phyloP scores from a whole-genome alignment of 2,113 vertebrate species.

The Semicossyphus pulcher region DNA sequence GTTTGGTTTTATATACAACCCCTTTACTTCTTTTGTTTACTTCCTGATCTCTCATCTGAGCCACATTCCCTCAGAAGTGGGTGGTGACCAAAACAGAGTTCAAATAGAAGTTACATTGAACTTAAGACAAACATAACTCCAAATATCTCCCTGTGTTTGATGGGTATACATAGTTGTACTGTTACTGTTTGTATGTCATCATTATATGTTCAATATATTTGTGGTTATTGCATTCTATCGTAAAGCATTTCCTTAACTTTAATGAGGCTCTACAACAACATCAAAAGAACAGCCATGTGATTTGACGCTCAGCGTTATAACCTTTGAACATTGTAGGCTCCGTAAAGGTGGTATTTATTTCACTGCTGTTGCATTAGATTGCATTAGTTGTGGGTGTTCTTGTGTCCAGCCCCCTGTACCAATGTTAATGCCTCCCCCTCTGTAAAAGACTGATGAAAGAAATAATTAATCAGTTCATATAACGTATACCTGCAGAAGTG shows the following conservation, averaged over 20 bases:
- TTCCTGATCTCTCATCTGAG: no score
- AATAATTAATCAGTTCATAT: neutral
- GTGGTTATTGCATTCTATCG: neutral
- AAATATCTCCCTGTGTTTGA: no score
- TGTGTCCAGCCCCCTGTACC: neutral
- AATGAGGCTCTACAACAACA: neutral
- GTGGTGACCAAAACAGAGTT: no score
- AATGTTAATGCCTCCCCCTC: neutral
- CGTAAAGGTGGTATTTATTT: constrained; percentile 20
- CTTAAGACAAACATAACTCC: no score
- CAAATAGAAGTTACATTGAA: no score
- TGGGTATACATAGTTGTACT: no score
- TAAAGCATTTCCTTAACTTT: neutral
- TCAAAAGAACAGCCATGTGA: neutral
- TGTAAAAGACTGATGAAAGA: neutral
- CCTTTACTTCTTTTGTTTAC: no score
- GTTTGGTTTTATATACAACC: no score
- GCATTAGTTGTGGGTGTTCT: constrained; percentile 18
- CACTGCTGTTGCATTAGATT: constrained; percentile 23
- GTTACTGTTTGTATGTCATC: no score
- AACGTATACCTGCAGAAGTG: neutral
- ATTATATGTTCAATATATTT: no score
- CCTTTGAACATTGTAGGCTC: constrained; percentile 11
- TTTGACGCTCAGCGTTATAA: neutral
- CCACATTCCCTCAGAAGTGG: no score